These are phyloP conservation scores for Cyprinodon variegatus DNA, from an alignment of 2,113 vertebrate genomes.

Conservation along the genomic window DNA sequence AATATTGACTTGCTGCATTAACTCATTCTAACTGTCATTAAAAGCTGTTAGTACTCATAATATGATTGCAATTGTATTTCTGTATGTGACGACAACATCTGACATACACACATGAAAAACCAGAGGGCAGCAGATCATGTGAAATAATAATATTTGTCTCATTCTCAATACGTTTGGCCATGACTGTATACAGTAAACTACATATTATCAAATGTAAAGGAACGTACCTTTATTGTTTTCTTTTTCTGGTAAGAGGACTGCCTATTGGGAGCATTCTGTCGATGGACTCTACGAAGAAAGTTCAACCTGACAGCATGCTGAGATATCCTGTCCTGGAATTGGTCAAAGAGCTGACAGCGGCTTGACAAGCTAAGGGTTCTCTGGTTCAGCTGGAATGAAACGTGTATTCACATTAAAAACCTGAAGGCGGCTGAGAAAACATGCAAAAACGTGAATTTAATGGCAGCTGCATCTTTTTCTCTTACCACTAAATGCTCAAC, in stretches of 20 bases:
- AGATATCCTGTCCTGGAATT: slow-evolving; percentile 96
- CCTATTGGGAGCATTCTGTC: slow-evolving; percentile 88
- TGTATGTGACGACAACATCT: no score
- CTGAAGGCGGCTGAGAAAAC: neutral
- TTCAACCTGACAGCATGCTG: slow-evolving; percentile 97
- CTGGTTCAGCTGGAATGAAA: slow-evolving; percentile 89
- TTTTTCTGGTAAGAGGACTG: slow-evolving; percentile 84
- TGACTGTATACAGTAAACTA: no score
- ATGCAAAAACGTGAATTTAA: no score
- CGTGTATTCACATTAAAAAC: neutral
- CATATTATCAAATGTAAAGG: no score
- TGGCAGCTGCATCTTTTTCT: neutral
- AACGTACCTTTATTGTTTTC: slow-evolving; percentile 89
- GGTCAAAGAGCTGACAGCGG: slow-evolving; percentile 97
- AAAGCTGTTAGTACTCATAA: no score
- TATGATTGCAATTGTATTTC: no score
- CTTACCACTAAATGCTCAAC: slow-evolving; percentile 95
- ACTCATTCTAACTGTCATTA: no score
- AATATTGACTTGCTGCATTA: no score
- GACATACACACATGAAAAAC: no score
- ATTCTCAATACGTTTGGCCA: no score
- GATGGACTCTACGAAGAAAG: slow-evolving; percentile 93
- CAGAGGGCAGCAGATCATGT: no score
- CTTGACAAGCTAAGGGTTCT: slow-evolving; percentile 93
- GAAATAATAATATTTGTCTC: no score